Evolutionary conservation across 2,113 vertebrate species (phyloP).

Genomic region (Menidia beryllina): DNA sequence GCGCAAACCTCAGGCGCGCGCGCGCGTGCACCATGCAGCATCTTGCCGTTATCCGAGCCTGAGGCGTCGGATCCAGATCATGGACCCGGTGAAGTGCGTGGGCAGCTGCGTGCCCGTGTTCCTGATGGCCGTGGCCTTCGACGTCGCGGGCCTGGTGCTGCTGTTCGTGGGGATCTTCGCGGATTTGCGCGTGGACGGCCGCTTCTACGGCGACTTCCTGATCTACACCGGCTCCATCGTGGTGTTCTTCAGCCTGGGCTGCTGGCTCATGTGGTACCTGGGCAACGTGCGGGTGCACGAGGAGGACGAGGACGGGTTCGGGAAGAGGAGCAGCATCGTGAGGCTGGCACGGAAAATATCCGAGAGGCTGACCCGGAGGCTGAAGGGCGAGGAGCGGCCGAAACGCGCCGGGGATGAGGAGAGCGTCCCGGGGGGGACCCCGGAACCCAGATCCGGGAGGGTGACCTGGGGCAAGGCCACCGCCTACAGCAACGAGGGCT

Average conservation of each 20-base stretch:
- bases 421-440: neutral
- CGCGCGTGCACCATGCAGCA: conserved; percentile 34
- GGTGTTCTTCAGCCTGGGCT: conserved; percentile 75
- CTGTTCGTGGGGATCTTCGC: conserved; percentile 79
- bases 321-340: conserved; percentile 47
- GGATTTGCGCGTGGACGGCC: conserved; percentile 56
- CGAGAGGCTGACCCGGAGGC: conserved; percentile 55
- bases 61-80: neutral
- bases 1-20: too few species aligned
- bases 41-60: conserved; percentile 36
- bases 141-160: conserved; percentile 68
- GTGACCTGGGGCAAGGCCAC: conserved; percentile 71
- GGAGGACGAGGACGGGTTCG: neutral
- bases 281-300: conserved; percentile 72
- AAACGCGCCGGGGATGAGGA: neutral
- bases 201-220: conserved; percentile 81
- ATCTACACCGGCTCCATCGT: too few species aligned
- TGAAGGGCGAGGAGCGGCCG: conserved; percentile 2
- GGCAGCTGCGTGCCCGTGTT: conserved; percentile 68
- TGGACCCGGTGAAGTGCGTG: conserved; percentile 26
- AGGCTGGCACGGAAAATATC: conserved; percentile 70
- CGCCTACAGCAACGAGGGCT: conserved; percentile 64
- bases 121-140: conserved; percentile 54
- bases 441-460: conserved; percentile 28
- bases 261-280: conserved; percentile 83